A percentile compares a stretch with the other conserved stretches of the same genome.
phyloP scores from a whole-genome alignment of 1,140 invertebrate genomes.

The Bradynema listronoti region DNA sequence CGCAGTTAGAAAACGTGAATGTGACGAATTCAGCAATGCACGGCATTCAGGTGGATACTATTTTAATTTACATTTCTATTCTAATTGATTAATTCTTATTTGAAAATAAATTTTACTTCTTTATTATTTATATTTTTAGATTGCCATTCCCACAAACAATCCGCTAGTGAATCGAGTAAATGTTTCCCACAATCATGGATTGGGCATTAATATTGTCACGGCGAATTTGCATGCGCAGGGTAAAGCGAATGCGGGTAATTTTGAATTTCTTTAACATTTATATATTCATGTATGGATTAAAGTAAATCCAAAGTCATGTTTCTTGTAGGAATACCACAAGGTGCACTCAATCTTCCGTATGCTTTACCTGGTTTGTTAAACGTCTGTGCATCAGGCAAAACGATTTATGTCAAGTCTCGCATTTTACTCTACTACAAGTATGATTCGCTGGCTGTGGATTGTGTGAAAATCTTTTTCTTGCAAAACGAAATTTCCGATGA shows the following conservation, averaged over 20 bases:
- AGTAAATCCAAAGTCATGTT: too few relatives aligned
- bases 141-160: conserved; percentile 59
- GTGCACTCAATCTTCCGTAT: conserved; percentile 79
- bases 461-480: conserved; percentile 89
- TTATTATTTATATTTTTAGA: too few relatives aligned
- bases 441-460: conserved; percentile 87
- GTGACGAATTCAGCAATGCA: conserved; percentile 78
- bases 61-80: too few relatives aligned
- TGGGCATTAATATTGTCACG: conserved; percentile 79
- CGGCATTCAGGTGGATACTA: conserved; percentile 77
- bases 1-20: conserved; percentile 73
- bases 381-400: conserved; percentile 77
- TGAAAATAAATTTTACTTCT: too few relatives aligned
- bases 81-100: too few relatives aligned
- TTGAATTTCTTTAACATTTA: not conserved
- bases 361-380: conserved; percentile 88
- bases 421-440: conserved; percentile 94
- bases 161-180: conserved; percentile 61
- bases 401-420: conserved; percentile 68
- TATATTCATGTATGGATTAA: conserved; percentile 21
- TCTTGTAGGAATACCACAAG: conserved; percentile 64
- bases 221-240: conserved; percentile 80
- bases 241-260: conserved; percentile 17
- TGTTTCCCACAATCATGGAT: conserved; percentile 75
- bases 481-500: conserved; percentile 70